phyloP scores from a whole-genome alignment of 2,888 invertebrate species.

The Allygus modestus region DNA sequence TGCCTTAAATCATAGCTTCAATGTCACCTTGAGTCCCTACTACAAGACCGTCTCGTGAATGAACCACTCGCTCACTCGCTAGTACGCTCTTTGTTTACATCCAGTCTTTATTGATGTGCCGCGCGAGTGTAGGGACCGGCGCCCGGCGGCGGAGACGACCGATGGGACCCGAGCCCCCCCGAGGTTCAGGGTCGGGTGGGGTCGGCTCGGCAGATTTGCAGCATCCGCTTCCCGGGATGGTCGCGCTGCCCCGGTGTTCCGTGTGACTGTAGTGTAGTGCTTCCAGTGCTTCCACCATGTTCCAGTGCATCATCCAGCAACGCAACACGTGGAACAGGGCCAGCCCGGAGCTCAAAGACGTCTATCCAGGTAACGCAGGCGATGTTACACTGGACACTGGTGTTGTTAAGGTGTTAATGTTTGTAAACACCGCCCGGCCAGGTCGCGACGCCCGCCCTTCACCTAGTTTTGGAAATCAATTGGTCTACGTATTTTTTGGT shows the following conservation, averaged over 20 bases:
- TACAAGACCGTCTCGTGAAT: not conserved
- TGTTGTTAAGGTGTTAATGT: constrained; percentile 67
- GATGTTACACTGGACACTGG: constrained; percentile 68
- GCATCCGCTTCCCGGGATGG: constrained; percentile 45
- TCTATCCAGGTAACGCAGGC: constrained; percentile 82
- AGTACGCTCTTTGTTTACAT: constrained; percentile 19
- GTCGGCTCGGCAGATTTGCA: constrained; percentile 59
- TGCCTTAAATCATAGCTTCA: no score
- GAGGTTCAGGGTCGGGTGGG: constrained; percentile 59
- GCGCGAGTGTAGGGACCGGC: not conserved
- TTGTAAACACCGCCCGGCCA: constrained; percentile 16
- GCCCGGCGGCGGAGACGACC: constrained; percentile 47
- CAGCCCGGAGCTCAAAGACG: constrained; percentile 84
- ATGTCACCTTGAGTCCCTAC: no score
- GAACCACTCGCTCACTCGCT: not conserved
- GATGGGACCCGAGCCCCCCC: constrained; percentile 60
- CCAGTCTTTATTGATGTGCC: constrained; percentile 33
- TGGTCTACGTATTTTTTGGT: no score
- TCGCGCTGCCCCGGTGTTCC: constrained; percentile 20
- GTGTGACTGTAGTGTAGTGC: constrained; percentile 4
- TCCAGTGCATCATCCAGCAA: constrained; percentile 91
- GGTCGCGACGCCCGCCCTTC: not conserved
- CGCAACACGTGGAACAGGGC: constrained; percentile 86
- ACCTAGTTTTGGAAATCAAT: constrained; percentile 34
- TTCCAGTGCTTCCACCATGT: constrained; percentile 77